Conservation (phyloP, 2,113 vertebrate genomes). For the Corvus cornix region DNA sequence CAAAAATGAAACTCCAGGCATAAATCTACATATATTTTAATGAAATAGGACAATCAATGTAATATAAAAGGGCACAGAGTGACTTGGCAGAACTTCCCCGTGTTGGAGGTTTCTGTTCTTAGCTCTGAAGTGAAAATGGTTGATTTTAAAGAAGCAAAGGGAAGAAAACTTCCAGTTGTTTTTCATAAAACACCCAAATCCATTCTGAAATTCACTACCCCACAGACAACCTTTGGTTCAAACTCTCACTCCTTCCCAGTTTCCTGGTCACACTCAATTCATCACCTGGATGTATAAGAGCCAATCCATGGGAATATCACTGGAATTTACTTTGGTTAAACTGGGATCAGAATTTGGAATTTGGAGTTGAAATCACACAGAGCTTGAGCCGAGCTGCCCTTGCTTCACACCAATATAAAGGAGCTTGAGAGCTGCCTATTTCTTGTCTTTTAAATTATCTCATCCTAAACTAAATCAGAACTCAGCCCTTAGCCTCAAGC, state of each 20-base stretch:
- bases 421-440: neutral
- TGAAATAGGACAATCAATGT: neutral
- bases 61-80: neutral
- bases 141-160: neutral
- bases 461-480: neutral
- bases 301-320: neutral
- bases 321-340: neutral
- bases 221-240: neutral
- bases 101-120: neutral
- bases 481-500: neutral
- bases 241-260: neutral
- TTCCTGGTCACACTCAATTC: neutral
- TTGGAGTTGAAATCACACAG: neutral
- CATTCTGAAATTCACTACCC: neutral
- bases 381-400: neutral
- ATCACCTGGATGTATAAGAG: rapidly evolving
- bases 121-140: neutral
- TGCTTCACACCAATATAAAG: neutral
- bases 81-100: neutral
- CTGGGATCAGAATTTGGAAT: neutral
- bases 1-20: neutral
- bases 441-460: neutral
- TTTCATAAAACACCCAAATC: neutral
- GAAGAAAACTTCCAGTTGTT: neutral
- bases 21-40: neutral